phyloP scores from a whole-genome alignment of 1,140 invertebrate species.

The Tetragnatha versicolor region DNA sequence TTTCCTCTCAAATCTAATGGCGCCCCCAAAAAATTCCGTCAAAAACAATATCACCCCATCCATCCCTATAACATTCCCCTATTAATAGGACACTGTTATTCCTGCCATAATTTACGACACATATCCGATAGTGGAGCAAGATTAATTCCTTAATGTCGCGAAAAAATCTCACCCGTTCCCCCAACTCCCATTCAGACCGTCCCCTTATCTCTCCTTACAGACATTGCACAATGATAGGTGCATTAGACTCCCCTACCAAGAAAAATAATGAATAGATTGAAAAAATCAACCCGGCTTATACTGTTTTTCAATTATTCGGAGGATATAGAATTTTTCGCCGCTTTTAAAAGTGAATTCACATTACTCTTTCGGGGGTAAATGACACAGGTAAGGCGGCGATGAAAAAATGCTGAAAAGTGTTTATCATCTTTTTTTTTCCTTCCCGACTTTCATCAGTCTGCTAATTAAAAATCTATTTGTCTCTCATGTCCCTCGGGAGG shows the following conservation, averaged over 20 bases:
- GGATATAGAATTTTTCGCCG: constrained; percentile 14
- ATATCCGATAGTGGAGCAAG: too few species aligned
- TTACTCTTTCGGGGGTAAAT: neutral
- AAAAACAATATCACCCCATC: too few species aligned
- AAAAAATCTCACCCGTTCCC: neutral
- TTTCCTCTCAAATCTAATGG: too few species aligned
- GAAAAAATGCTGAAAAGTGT: too few species aligned
- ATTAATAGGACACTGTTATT: too few species aligned
- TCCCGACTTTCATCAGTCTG: neutral
- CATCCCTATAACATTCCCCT: too few species aligned
- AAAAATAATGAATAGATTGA: neutral
- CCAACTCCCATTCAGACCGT: neutral
- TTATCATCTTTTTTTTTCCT: neutral
- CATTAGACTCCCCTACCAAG: neutral
- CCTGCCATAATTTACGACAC: too few species aligned
- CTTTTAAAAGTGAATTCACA: constrained; percentile 17
- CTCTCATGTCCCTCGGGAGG: neutral
- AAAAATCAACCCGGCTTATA: constrained; percentile 1
- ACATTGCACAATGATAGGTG: constrained; percentile 10
- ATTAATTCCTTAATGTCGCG: too few species aligned
- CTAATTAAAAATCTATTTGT: constrained; percentile 24
- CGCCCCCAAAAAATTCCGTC: too few species aligned
- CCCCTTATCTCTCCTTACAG: neutral
- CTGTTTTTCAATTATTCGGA: constrained; percentile 4
- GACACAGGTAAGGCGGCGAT: neutral